Evolutionary conservation across 2,113 vertebrate genomes (phyloP), one percentile per base, ranked within the genome.

Genomic region (Camelus dromedarius): DNA sequence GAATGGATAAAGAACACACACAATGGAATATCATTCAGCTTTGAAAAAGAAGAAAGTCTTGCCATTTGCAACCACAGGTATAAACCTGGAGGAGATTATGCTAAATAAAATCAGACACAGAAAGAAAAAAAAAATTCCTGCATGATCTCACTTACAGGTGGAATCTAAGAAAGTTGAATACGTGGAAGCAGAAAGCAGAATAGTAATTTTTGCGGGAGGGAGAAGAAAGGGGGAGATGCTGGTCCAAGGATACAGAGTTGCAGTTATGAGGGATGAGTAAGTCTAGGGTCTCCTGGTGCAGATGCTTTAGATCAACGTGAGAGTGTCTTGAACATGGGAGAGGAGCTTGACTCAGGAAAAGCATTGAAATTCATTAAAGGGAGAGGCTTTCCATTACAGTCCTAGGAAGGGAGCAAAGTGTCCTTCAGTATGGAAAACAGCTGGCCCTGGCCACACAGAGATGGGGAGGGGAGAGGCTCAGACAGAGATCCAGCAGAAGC

Each of bases 381-480:
- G 38, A 54, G 28, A 77, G 48, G 58, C 30, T 58, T 84, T 12
- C 50, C n/a, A 26, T 35, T 22, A 32, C 8, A n/a, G 18, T 67
- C 46, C 20, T 46, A 54, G 38, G 26, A 75, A 54, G 50, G 24
- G 28, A 16, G 16, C 38, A 52, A 15, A 38, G 46, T 26, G 30
- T 42, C 38, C 50, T 66, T 30, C 26, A n/a, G 8, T 30, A 26
- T 1, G 26, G 42, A 24, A 54, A 35, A 38, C 50, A 50, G 50
- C 11, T 56, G 35, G 10, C 38, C 46, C 22, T n/a, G 42, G 28
- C 28, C 58, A n/a, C 28, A 4, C 3, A 11, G 32, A n/a, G 14
- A 2, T 13, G 16, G 22, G 8, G 1, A 54, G 7, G 11, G 35
- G 6, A 64, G 38, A 18, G 2, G 6, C 3, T 14, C 56, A 13